Base-by-base conservation (phyloP, 1,140 invertebrate genomes). In the Andrena cerasifolii region DNA sequence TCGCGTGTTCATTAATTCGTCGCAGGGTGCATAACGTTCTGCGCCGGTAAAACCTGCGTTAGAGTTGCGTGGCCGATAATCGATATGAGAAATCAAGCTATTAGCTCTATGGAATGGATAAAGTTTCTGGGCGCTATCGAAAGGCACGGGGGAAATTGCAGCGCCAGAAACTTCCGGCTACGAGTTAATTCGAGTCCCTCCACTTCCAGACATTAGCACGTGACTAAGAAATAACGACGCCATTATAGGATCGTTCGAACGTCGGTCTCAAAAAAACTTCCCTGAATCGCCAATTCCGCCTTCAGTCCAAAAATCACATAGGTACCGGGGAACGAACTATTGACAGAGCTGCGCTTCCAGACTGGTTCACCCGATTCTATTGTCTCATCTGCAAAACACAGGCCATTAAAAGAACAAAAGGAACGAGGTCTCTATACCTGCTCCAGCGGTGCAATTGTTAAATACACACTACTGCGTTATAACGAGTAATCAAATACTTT, bases 1-100 rank as follows among this genome's bases (percentile, higher is more conserved):
- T 49, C n/a, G 3, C 36, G 36, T 40, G 4, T 40, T 40, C 36
- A 58, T 58, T 70, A 70, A 70, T 70, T 58, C 33, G 24, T 5
- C 8, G 4, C 18, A 0, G 21, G 21, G 2, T 53, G 18, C n/a
- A n/a, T 40, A 73, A 65, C 26, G 33, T 51, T 63, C 31, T 26
- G 14, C 31, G 33, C 18, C 18, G 18, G 16, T 63, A 63, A 73
- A 63, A 62, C 6, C 18, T 10, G 21, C 56, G 31, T 10, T 12
- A 31, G 14, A 61, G 33, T 61, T 61, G n/a, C 33, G 58, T n/a
- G 24, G 47, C 33, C 18, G 43, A 36, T 73, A 63, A 73, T 73
- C 71, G 59, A 73, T 73, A 63, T 40, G 16, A 53, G 47, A 53
- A 65, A 63, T 73, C 71, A 40, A 73, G 31, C 61, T 73, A 73